Evolutionary conservation across 1,140 invertebrate species (phyloP), one percentile per base, ranked within the genome.

Genomic region (Pollicipes pollicipes): DNA sequence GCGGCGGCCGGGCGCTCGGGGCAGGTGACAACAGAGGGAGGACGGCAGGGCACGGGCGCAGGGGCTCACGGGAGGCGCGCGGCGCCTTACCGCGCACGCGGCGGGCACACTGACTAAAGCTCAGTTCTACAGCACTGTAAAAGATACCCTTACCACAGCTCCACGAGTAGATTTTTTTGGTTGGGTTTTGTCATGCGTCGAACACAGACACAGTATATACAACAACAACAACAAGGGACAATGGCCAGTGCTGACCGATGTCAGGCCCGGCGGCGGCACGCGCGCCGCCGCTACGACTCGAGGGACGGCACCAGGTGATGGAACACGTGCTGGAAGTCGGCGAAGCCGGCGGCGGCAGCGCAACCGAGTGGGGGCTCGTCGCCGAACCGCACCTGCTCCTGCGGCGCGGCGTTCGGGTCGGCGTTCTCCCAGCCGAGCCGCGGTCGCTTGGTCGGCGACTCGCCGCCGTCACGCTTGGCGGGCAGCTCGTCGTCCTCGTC

Each of bases 191-290:
- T 21, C 45, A 58, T 58, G 45, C 45, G 45, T 58, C 45, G 45
- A 58, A 58, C 45, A 58, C 13, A 58, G 45, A 58, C 45, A 58
- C 45, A 58, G 24, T 58, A 58, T 58, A 21, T 58, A 58, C 45
- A 58, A 58, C 45, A 58, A 58, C 45, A 58, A 58, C 45, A 58
- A 58, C 45, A 58, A 58, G 24, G 45, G 45, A 58, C 45, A 58
- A 58, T 16, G 16, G 32, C 32, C 32, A 35, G 4, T 4, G 4
- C 32, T 35, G 32, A 35, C 32, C 16, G 16, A 16, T 16, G 4
- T 4, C 32, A 35, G 32, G 32, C 4, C 32, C 4, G 32, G 32
- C 4, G 4, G 32, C 4, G 32, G 4, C 4, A 16, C 32, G 4
- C 4, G 32, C 32, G 32, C 32, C 16, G 32, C 32, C 32, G 45